phyloP scores from a whole-genome alignment of 37 sponge, comb jelly and placozoan genomes.

The Spongia lamella region DNA sequence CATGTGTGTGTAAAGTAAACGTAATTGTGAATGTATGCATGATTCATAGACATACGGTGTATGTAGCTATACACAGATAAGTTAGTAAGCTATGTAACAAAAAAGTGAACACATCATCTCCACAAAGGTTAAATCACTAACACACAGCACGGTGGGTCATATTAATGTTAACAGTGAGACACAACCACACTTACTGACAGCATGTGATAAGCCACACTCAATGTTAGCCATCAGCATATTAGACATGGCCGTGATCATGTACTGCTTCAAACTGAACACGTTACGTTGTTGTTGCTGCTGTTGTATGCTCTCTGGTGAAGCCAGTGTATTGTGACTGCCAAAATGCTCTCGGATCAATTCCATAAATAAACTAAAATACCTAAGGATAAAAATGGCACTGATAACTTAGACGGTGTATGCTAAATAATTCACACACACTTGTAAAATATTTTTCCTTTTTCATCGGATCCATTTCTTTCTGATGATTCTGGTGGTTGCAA shows the following conservation, averaged over 20 bases:
- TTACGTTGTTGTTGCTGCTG: constrained; percentile 50
- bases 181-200: constrained; percentile 50
- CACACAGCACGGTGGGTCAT: neutral
- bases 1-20: neutral
- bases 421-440: constrained; percentile 34
- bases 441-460: constrained; percentile 76
- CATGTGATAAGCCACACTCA: constrained; percentile 84
- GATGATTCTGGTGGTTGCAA: constrained; percentile 63
- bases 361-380: constrained; percentile 78
- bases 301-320: constrained; percentile 7
- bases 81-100: no score
- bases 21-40: no score
- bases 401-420: neutral
- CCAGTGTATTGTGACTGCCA: neutral
- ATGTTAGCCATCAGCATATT: constrained; percentile 89
- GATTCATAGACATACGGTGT: no score
- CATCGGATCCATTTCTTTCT: constrained; percentile 57
- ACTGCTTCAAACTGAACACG: constrained; percentile 45
- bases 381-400: constrained; percentile 16
- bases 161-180: no score
- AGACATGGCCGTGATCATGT: constrained; percentile 78
- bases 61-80: no score
- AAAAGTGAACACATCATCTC: neutral
- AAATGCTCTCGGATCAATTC: constrained; percentile 54
- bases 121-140: no score